These are phyloP conservation scores for Peromyscus nudipes DNA, from an alignment of 2,797 vertebrate species.

Conservation along the genomic window DNA sequence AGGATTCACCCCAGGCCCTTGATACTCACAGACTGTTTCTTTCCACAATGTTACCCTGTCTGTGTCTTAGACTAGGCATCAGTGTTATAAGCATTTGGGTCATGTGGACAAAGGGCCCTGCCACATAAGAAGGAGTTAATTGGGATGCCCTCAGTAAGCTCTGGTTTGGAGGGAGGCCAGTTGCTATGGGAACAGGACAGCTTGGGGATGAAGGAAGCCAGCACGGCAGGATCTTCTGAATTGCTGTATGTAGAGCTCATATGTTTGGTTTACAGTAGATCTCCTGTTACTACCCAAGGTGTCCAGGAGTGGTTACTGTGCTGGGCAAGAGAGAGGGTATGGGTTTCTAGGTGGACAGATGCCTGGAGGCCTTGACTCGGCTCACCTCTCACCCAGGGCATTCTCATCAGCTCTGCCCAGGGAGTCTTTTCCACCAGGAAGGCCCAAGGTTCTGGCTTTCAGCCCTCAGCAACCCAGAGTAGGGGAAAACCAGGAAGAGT, in stretches of 20 bases:
- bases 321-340: constrained; percentile 66
- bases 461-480: not conserved
- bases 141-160: constrained; percentile 86
- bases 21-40: not conserved
- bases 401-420: not conserved
- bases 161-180: constrained; percentile 88
- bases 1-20: not conserved
- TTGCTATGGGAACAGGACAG: constrained; percentile 90
- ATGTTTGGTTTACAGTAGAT: constrained; percentile 89
- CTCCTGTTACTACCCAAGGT: constrained; percentile 80
- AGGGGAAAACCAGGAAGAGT: not conserved
- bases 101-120: not conserved
- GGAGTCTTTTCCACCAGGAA: not conserved
- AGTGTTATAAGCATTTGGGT: not conserved
- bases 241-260: constrained; percentile 88
- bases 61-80: not conserved
- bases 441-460: not conserved
- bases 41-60: not conserved
- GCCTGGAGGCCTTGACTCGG: not conserved
- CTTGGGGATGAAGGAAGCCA: constrained; percentile 81
- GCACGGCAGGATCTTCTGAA: constrained; percentile 89
- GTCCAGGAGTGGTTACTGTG: not conserved
- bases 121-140: constrained; percentile 89
- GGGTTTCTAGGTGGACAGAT: constrained; percentile 54
- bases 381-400: not conserved